Evolutionary conservation across 2,113 vertebrate species (phyloP).

Genomic region (Tachycineta bicolor): DNA sequence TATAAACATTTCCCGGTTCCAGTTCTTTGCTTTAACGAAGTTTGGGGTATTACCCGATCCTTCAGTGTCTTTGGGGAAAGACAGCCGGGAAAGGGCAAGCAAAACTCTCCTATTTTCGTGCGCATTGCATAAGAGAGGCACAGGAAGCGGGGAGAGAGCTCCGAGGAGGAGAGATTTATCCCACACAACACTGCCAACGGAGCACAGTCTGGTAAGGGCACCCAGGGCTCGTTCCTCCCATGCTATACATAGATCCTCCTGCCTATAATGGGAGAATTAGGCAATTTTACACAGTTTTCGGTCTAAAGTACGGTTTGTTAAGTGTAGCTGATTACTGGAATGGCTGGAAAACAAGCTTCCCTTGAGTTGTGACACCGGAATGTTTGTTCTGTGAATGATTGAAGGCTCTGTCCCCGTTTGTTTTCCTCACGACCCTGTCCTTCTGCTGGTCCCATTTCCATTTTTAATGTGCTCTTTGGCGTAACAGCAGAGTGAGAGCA

Average conservation of each 20-base stretch:
- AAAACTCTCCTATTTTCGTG: constrained; percentile 15
- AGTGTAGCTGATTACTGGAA: background rate
- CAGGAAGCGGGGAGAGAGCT: constrained; percentile 21
- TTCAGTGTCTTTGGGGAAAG: background rate
- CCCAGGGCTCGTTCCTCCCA: constrained; percentile 7
- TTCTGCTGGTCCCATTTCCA: constrained; percentile 23
- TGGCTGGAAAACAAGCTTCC: background rate
- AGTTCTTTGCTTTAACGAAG: background rate
- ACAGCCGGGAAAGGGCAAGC: constrained; percentile 35
- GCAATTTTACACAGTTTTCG: background rate
- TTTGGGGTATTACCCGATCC: background rate
- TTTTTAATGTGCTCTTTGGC: constrained; percentile 11
- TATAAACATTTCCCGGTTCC: background rate
- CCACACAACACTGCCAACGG: constrained; percentile 51
- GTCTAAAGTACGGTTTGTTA: background rate
- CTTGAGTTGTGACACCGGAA: background rate
- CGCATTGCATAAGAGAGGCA: constrained; percentile 62
- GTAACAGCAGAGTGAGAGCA: background rate
- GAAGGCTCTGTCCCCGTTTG: background rate
- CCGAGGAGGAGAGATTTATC: constrained; percentile 52
- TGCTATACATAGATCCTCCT: constrained; percentile 29
- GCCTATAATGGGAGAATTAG: background rate
- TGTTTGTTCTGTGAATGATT: background rate
- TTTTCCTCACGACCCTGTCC: background rate
- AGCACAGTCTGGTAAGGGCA: constrained; percentile 57